phyloP scores from a whole-genome alignment of 2,797 vertebrate species.

The Benthosema pterotum region DNA sequence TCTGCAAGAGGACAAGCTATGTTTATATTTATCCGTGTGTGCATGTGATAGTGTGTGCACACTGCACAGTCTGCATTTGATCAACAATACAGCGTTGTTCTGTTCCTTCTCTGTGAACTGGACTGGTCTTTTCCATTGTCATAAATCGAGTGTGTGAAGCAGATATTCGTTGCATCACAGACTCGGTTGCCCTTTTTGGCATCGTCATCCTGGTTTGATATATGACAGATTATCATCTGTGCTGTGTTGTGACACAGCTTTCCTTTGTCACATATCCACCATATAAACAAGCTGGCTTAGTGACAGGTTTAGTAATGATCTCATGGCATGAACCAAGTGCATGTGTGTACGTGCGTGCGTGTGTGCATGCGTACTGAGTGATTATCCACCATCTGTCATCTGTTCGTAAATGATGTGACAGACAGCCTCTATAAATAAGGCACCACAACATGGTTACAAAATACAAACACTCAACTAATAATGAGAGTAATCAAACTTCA shows the following conservation, averaged over 20 bases:
- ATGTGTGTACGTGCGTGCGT: not conserved
- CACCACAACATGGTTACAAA: too few species aligned
- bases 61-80: constrained; percentile 32
- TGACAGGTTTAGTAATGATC: constrained; percentile 33
- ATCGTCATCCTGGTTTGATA: too few species aligned
- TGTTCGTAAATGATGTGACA: too few species aligned
- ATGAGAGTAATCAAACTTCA: too few species aligned
- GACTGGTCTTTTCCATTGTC: constrained; percentile 34
- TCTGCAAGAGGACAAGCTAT: not conserved
- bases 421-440: too few species aligned
- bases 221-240: too few species aligned
- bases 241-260: constrained; percentile 21
- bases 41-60: not conserved
- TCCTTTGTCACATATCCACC: constrained; percentile 46
- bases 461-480: too few species aligned
- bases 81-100: constrained; percentile 31
- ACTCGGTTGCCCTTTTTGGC: too few species aligned
- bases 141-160: constrained; percentile 42
- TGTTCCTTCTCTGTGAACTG: constrained; percentile 24
- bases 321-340: not conserved
- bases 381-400: too few species aligned
- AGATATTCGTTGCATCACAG: too few species aligned
- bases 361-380: not conserved
- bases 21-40: not conserved
- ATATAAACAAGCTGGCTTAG: not conserved